These are phyloP conservation scores for Ectropis grisescens DNA, from an alignment of 1,140 invertebrate species.

Conservation along the genomic window DNA sequence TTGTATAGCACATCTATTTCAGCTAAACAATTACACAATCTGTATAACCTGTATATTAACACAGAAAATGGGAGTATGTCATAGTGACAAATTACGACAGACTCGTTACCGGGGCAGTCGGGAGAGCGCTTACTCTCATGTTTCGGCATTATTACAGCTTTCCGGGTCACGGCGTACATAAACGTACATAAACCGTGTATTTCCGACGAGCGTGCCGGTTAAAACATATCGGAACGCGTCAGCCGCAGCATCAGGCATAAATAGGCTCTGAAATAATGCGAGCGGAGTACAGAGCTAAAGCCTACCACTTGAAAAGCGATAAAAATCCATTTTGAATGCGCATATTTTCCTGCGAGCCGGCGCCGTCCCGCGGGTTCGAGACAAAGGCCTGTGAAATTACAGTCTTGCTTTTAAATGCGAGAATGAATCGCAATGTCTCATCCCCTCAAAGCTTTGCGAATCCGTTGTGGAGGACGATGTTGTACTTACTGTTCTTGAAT, in stretches of 20 bases:
- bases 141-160: constrained; percentile 1
- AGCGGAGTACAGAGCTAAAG: constrained; percentile 30
- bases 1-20: too few species aligned
- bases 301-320: constrained; percentile 54
- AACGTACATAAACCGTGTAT: too few species aligned
- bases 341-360: constrained; percentile 52
- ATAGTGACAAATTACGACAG: constrained; percentile 3
- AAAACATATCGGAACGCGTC: too few species aligned
- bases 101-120: not conserved
- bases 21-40: constrained; percentile 19
- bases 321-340: constrained; percentile 61
- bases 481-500: constrained; percentile 13
- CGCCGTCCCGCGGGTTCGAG: constrained; percentile 29
- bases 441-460: constrained; percentile 57
- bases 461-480: constrained; percentile 19
- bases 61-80: not conserved
- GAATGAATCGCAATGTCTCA: constrained; percentile 63
- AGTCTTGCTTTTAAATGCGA: constrained; percentile 63
- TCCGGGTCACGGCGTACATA: not conserved
- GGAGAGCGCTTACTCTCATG: not conserved
- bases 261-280: constrained; percentile 13
- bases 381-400: constrained; percentile 64
- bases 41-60: too few species aligned
- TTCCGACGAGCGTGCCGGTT: too few species aligned
- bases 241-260: constrained; percentile 1